A percentile compares a stretch with the other conserved stretches of the same genome.
phyloP scores from a whole-genome alignment of 2,797 vertebrate genomes.

The Poeciliopsis presidionis region DNA sequence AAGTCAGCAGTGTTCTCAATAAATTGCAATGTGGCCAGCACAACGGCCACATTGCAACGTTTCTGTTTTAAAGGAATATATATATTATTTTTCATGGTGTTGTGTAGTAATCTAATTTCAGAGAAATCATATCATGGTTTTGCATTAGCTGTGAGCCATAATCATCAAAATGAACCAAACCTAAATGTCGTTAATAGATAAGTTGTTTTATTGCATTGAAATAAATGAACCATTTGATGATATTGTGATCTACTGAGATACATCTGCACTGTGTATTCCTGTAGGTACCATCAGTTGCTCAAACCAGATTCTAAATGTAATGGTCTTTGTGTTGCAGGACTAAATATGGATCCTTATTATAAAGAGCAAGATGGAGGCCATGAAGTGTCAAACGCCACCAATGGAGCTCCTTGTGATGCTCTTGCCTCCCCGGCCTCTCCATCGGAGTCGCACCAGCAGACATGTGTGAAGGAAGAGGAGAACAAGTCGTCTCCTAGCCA shows the following conservation, averaged over 20 bases:
- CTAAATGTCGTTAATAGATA: background rate
- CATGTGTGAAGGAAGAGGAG: conserved; percentile 28
- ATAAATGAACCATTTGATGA: background rate
- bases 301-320: conserved; percentile 16
- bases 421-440: conserved; percentile 9
- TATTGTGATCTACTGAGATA: background rate
- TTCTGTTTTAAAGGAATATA: background rate
- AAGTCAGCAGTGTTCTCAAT: background rate
- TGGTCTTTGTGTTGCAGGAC: conserved; percentile 69
- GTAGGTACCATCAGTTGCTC: background rate
- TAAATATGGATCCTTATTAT: conserved; percentile 50
- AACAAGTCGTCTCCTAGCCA: conserved; percentile 25
- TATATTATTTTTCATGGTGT: background rate
- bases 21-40: too few relatives aligned
- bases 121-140: background rate
- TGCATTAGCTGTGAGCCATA: background rate
- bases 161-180: background rate
- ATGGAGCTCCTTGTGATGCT: conserved; percentile 31
- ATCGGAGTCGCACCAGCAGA: conserved; percentile 7
- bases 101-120: background rate
- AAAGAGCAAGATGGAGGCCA: conserved; percentile 48
- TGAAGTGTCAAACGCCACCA: conserved; percentile 40
- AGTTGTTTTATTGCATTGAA: background rate
- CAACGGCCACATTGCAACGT: background rate
- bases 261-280: background rate